Evolutionary conservation across 2,888 invertebrate species (phyloP), one percentile per base, ranked within the genome.

Genomic region (Epicampocera succincta): DNA sequence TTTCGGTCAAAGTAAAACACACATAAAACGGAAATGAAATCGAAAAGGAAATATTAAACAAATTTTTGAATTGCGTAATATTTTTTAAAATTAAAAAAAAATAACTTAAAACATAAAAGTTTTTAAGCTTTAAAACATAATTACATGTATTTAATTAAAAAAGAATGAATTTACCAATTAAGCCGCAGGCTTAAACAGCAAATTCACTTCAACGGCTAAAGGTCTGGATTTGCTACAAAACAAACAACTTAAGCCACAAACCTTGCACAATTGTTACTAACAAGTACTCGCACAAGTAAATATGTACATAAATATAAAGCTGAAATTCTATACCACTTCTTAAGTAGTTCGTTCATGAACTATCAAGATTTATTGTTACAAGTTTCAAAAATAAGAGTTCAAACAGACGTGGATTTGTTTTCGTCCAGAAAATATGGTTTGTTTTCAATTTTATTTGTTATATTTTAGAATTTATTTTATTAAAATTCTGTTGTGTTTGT

Each of bases 161-260:
- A 25, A 50, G 0, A 25, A 50, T 50, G 11, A 21, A 21, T 33
- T 33, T 33, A 33, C 8, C 8, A 33, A 33, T 9, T 33, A 33
- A 33, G 8, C 9, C 8, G 9, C 3, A 33, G 8, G 33, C 33
- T 33, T 12, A 21, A 50, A 25, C 1, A 50, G 21, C 6, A 4
- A 50, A 25, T 8, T 50, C 17, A 1, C 8, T 33, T 33, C 8
- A 33, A 33, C 2, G 3, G 2, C 25, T 25, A 25, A 25, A 25
- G 25, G 3, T 25, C 8, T 33, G 8, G 1, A 33, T 3, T 9
- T 15, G 21, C 3, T 9, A 2, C 17, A 15, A 56, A 46, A 33
- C 33, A 33, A 56, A 69, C 33, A 56, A 69, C 33, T 56, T 68
- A 38, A 69, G 52, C 3, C 12, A 58, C 58, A 48, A 58, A 21